Evolutionary conservation across 2,113 vertebrate genomes (phyloP), one percentile per base, ranked within the genome.

Genomic region (Pristiophorus japonicus): DNA sequence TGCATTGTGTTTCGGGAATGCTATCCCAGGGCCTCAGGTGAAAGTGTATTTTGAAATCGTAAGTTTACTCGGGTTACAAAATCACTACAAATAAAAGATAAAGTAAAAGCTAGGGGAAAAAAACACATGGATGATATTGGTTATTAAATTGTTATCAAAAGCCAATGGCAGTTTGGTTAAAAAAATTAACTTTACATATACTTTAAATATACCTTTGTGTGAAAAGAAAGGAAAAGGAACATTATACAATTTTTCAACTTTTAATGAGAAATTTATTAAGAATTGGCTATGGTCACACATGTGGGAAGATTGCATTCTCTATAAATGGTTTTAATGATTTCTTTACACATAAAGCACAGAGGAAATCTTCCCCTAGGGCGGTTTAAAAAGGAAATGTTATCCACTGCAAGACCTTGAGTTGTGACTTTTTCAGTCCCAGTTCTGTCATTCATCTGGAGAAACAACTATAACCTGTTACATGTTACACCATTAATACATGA

Each of bases 371-470:
- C 34, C 55, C n/a, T 38, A 38, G 20, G 16, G 7, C 1, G 59
- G 22, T 6, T 63, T 91, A 38, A 91, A 38, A 63, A 91, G 59
- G 62, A 91, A 91, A 91, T n/a, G n/a, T 91, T 62, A n/a, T 91
- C 55, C 34, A 38, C 88, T 63, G 12, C 63, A 34, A 88, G 88
- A 91, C 88, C 55, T 63, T 92, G 88, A 92, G 18, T 63, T 63
- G 34, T 92, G 34, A 63, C 34, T 92, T 88, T 63, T n/a, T 22
- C 88, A 92, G 59, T 63, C 88, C 88, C 88, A 92, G 59, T 92
- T 92, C 59, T 63, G 88, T 63, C 88, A 92, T 22, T 92, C 88
- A 92, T 63, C 59, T 38, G 59, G 34, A 59, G 59, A 16, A 42
- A 63, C 59, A 63, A 34, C 88, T 63, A 62, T 92, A 92, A n/a